Evolutionary conservation across 2,888 invertebrate species (phyloP), one percentile per base, ranked within the genome.

Genomic region (Drosophila buzzatii): DNA sequence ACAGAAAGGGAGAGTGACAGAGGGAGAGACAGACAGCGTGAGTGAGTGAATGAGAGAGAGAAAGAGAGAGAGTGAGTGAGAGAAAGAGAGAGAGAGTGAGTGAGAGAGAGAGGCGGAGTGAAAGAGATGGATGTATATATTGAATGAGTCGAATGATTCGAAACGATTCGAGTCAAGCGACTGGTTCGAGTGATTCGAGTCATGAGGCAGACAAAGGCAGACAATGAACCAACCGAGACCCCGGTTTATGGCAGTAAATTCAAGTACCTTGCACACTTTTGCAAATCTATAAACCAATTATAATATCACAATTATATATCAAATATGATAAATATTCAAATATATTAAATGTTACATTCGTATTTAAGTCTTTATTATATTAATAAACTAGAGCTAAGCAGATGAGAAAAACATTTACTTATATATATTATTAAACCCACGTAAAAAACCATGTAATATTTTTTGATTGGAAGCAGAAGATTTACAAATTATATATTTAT

Each of bases 261-360:
- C 39, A 68, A 72, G 78, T 80, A 81, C 81, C 81, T 78, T 68
- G 8, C 45, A 18, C 31, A 56, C n/a, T 53, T 18, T 56, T 63
- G 47, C 31, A 64, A 71, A 64, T 63, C 42, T 45, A 67, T 70
- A 70, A 73, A 47, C 60, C 59, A 61, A 60, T 16, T 16, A 52
- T 10, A 23, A 20, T 16, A 57, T 16, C 18, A 44, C 18, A 59
- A 23, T 20, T 56, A 59, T 31, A 20, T 41, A 42, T 27, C 14
- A 20, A 23, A 18, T 10, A 20, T 42, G 5, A 18, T 10, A 20
- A 23, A 39, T 14, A 65, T 41, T 35, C 2, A 41, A 41, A 41
- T 41, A 62, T 35, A 55, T 42, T 68, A 9, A 59, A 60, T 76
- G 47, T 76, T 63, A 45, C 33, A 73, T 47, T 47, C 20, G 27